A percentile compares a stretch with the other conserved stretches of the same genome.
phyloP scores from a whole-genome alignment of 2,888 invertebrate species.

The Drosophila basisetae region DNA sequence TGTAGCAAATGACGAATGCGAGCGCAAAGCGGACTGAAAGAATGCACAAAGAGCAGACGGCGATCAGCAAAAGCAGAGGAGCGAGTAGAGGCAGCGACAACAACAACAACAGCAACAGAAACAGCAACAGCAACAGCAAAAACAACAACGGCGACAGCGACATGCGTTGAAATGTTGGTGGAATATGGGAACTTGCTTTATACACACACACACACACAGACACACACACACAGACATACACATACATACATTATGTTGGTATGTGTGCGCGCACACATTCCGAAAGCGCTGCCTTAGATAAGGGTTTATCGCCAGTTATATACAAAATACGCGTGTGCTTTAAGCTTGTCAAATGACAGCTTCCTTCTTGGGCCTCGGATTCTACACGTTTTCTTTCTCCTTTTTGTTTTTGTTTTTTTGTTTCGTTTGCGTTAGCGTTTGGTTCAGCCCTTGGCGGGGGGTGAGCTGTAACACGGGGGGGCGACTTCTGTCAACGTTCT shows the following conservation, averaged over 20 bases:
- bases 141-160: constrained; percentile 29
- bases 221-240: background rate
- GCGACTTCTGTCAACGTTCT: constrained; percentile 34
- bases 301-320: constrained; percentile 50
- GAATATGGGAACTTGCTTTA: constrained; percentile 47
- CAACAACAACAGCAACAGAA: constrained; percentile 29
- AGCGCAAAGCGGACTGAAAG: constrained; percentile 68
- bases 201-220: constrained; percentile 2
- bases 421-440: constrained; percentile 5
- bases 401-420: background rate
- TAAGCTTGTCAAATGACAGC: constrained; percentile 53
- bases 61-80: constrained; percentile 64
- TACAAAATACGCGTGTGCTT: constrained; percentile 26
- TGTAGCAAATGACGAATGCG: constrained; percentile 49
- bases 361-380: constrained; percentile 51
- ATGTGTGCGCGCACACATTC: constrained; percentile 34
- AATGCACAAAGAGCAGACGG: constrained; percentile 75
- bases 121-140: constrained; percentile 26
- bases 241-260: background rate
- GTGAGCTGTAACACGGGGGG: background rate
- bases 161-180: constrained; percentile 44
- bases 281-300: constrained; percentile 49
- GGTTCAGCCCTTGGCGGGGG: constrained; percentile 22
- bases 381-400: constrained; percentile 30
- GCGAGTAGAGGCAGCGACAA: constrained; percentile 24